These are phyloP conservation scores for Microcebus lehilahytsara DNA, from an alignment of 2,113 vertebrate species.

Conservation along the genomic window DNA sequence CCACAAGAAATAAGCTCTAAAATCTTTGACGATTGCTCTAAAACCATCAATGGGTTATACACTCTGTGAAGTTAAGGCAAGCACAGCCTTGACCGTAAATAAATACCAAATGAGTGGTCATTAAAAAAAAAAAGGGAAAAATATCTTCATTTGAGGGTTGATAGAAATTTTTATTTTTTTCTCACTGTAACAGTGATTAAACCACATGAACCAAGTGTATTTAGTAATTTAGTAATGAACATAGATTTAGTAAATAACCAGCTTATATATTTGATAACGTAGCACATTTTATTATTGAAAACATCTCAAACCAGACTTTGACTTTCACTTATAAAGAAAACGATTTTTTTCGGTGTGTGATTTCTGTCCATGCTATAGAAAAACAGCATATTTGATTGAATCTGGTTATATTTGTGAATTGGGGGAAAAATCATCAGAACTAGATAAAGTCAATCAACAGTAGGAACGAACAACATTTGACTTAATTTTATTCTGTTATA, in stretches of 20 bases:
- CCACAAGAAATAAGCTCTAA: neutral
- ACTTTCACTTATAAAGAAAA: neutral
- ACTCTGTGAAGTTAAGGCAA: neutral
- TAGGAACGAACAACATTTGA: neutral
- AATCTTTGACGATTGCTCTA: neutral
- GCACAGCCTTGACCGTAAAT: neutral
- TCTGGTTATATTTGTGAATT: neutral
- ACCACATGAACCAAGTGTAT: neutral
- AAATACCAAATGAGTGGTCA: neutral
- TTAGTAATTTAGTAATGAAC: neutral
- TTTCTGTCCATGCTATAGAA: neutral
- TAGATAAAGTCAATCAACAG: neutral
- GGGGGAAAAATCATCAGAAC: neutral
- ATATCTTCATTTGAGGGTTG: neutral
- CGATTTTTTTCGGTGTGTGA: neutral
- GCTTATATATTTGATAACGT: neutral
- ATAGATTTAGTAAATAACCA: neutral
- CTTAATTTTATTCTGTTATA: conserved; percentile 71
- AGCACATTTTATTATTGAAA: neutral
- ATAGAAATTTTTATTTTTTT: neutral
- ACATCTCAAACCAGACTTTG: neutral
- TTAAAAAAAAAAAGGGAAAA: neutral
- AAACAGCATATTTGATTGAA: neutral
- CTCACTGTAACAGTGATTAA: neutral
- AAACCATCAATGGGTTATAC: neutral